These are phyloP conservation scores for Brachymystax lenok DNA, from an alignment of 2,797 vertebrate genomes.

Conservation along the genomic window DNA sequence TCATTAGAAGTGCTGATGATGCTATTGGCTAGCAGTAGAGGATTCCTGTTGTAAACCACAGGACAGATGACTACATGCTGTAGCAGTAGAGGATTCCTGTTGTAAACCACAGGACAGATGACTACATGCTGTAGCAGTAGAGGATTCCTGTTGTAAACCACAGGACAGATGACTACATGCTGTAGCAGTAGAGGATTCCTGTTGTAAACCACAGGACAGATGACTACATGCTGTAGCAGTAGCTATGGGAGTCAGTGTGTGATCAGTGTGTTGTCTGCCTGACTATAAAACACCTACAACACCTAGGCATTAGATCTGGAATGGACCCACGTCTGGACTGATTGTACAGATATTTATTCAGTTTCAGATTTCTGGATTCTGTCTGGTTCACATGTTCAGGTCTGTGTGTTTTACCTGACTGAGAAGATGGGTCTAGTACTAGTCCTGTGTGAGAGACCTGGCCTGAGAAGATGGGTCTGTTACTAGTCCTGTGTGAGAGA, in stretches of 20 bases:
- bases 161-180: no score
- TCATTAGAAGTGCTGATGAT: constrained; percentile 13
- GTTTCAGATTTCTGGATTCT: not conserved
- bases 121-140: not conserved
- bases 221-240: no score
- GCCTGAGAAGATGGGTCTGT: no score
- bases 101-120: not conserved
- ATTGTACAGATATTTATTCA: not conserved
- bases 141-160: not conserved
- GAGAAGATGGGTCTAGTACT: no score
- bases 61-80: no score
- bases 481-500: no score
- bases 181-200: no score
- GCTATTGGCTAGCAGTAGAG: not conserved
- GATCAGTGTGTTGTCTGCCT: not conserved
- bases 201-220: no score
- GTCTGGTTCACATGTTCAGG: not conserved
- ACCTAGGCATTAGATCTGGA: not conserved
- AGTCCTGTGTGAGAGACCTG: no score
- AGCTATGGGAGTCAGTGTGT: no score
- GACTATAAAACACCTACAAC: not conserved
- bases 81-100: not conserved
- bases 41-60: not conserved
- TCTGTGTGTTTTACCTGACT: not conserved
- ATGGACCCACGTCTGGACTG: not conserved